phyloP scores from a whole-genome alignment of 2,888 invertebrate species.

The Strigamia crassipes region DNA sequence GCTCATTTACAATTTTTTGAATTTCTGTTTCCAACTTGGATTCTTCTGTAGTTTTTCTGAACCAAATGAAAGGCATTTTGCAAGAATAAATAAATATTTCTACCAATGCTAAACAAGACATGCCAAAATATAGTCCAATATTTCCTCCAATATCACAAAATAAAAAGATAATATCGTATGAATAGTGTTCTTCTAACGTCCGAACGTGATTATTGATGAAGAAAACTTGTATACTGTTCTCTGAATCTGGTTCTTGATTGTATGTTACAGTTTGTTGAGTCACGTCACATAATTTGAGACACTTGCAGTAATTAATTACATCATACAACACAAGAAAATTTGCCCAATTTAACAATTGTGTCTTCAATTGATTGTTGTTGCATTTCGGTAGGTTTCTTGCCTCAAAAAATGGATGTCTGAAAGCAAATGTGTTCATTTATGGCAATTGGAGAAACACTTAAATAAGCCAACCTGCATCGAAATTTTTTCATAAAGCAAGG shows the following conservation, averaged over 20 bases:
- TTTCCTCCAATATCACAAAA: neutral
- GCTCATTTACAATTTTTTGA: too few relatives aligned
- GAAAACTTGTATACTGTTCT: neutral
- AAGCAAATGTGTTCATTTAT: too few relatives aligned
- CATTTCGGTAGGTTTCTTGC: neutral
- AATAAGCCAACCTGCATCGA: too few relatives aligned
- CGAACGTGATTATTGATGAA: neutral
- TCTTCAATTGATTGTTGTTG: neutral
- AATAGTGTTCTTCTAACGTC: neutral
- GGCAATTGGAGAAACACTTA: too few relatives aligned
- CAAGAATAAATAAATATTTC: neutral
- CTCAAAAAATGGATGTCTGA: neutral
- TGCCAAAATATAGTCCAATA: neutral
- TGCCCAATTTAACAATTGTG: neutral
- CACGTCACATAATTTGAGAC: neutral
- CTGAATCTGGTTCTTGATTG: neutral
- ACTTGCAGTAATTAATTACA: neutral
- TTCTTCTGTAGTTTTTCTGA: neutral
- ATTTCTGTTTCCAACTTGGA: too few relatives aligned
- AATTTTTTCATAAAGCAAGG: too few relatives aligned
- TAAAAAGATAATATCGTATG: neutral
- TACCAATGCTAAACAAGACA: neutral
- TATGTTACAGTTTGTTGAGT: neutral
- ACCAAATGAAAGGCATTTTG: neutral
- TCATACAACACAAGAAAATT: neutral